These are phyloP conservation scores for Peromyscus maniculatus DNA, from an alignment of 2,113 vertebrate genomes.

Conservation along the genomic window DNA sequence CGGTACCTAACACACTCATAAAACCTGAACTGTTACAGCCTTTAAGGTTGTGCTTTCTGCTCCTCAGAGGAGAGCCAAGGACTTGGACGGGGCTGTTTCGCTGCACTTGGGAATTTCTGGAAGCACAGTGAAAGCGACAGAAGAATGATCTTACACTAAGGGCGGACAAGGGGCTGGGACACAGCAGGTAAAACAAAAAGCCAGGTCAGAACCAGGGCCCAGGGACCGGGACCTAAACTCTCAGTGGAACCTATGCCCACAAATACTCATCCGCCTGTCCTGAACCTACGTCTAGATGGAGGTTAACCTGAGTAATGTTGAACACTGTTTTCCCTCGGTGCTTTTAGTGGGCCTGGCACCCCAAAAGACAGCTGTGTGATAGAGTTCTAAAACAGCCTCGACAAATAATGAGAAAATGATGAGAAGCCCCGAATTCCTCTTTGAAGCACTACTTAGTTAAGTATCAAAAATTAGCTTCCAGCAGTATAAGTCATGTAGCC, in stretches of 20 bases:
- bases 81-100: background rate
- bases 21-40: slow-evolving; percentile 21
- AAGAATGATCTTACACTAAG: background rate
- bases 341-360: background rate
- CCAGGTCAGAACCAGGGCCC: background rate
- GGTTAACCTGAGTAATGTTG: background rate
- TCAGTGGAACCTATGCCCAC: background rate
- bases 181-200: background rate
- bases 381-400: slow-evolving; percentile 22
- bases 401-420: slow-evolving; percentile 36
- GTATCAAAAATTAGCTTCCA: slow-evolving; percentile 50
- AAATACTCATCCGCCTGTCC: background rate
- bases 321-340: background rate
- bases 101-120: background rate
- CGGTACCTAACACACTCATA: background rate
- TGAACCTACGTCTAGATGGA: background rate
- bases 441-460: background rate
- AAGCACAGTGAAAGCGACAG: slow-evolving; percentile 1
- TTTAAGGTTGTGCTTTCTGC: slow-evolving; percentile 5
- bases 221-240: background rate
- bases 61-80: background rate
- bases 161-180: background rate
- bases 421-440: background rate
- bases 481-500: background rate
- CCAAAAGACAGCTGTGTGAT: background rate